Evolutionary conservation across 2,888 invertebrate species (phyloP), one percentile per base, ranked within the genome.

Genomic region (Parnassius glacialis): DNA sequence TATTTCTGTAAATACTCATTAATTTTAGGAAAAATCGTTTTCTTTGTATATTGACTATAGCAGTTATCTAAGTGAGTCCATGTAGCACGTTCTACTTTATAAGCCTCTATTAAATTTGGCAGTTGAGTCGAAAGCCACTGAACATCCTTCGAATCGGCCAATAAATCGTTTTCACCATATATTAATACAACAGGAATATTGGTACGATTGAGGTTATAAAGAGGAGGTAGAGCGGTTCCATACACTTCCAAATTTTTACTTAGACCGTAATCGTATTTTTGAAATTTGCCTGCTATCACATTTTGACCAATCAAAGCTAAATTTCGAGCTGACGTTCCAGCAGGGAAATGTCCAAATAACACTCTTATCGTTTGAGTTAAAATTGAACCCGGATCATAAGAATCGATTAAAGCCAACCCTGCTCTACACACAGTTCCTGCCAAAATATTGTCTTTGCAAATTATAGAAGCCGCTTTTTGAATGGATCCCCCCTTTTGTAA

Each of bases 111-210:
- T 1, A 93, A 90, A 69, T 93, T 92, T 0, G 94, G 93, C 34
- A 96, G 76, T 60, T 88, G 79, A 0, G 77, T 72, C 34, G 91
- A 78, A 64, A 94, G 73, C 72, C 92, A 91, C 47, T 89, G 72
- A 1, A 94, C 92, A 58, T 95, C 94, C 73, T 84, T 80, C 0
- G 86, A 79, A 92, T 93, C 71, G 93, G 87, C 93, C 88, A 94
- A 76, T 93, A 95, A 72, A 92, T 94, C 87, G 51, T 83, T 84
- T 10, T 67, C 70, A 0, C 88, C 88, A 59, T 85, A 85, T 43
- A 89, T 70, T 7, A 76, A 67, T 3, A 88, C 69, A 2, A 81
- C 68, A 3, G 88, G 89, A 0, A 74, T 71, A 0, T 71, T 75
- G 11, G 79, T 76, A 2, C 83, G 81, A 64, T 68, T 79, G 0